Base-by-base conservation (phyloP, 2,797 vertebrate genomes). In the Crenuchus spilurus region DNA sequence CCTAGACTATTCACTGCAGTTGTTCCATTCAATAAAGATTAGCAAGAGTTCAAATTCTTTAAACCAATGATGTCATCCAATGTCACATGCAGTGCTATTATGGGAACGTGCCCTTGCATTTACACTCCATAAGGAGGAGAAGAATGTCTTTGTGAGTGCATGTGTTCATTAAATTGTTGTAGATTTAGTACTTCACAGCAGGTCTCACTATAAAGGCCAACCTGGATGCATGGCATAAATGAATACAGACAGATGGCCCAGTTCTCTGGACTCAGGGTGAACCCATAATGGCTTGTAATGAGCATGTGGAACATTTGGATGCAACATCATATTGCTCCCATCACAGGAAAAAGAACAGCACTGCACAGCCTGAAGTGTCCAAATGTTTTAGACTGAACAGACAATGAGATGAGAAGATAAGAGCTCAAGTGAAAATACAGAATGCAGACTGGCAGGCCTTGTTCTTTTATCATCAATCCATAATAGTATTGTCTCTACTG, bases 221-320 rank as follows among this genome's bases (percentile, higher is more conserved):
- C 39, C 26, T 49, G 46, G 31, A 44, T 75, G 57, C 41, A 67
- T 20, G 30, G 41, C 30, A 51, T 48, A 49, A 69, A 66, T 69
- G 35, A 79, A 79, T 42, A 28, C 64, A 8, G 66, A 85, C 87
- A 87, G 87, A 86, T 89, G 84, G 84, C 72, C 75, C 24, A 62
- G 71, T 79, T 69, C 54, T 74, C 75, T 72, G 73, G 72, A 84
- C 78, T 76, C 57, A 28, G 63, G 54, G 28, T 61, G 51, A 67
- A 72, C 68, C 65, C 61, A 48, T 80, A 78, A 83, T 75, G 75
- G 62, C 70, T 68, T 75, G 61, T 62, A 71, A 67, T 33, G 42
- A 57, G 68, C 72, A 49, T 57, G 48, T 76, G 30, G 74, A 82
- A 80, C 62, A 69, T 80, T 88, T 79, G 75, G 49, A 78, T 61